These are phyloP conservation scores for Teleogryllus occipitalis DNA, from an alignment of 1,140 invertebrate species.

Conservation along the genomic window DNA sequence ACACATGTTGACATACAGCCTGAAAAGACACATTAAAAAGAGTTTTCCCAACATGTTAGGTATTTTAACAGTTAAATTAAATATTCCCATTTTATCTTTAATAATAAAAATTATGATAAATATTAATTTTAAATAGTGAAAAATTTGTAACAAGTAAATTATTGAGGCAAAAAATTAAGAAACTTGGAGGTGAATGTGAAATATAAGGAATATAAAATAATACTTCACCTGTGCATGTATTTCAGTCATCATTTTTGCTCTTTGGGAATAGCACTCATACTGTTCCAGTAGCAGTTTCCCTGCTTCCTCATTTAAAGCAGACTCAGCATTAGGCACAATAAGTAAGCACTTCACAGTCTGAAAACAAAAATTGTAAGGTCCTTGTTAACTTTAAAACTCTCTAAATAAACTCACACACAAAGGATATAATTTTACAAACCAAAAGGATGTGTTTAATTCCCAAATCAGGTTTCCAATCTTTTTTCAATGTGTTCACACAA, in stretches of 20 bases:
- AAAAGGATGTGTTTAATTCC: conserved; percentile 93
- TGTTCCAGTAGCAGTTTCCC: conserved; percentile 83
- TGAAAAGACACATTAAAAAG: too few relatives aligned
- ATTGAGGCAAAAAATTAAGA: too few relatives aligned
- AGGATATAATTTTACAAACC: conserved; percentile 42
- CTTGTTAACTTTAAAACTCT: not conserved
- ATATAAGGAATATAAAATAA: conserved; percentile 10
- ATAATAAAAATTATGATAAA: too few relatives aligned
- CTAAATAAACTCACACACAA: not conserved
- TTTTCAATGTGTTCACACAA: conserved; percentile 94
- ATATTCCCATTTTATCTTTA: too few relatives aligned
- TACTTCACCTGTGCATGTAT: conserved; percentile 70
- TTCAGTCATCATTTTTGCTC: conserved; percentile 91
- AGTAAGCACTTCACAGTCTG: conserved; percentile 86
- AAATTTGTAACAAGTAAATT: too few relatives aligned
- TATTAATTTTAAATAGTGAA: too few relatives aligned
- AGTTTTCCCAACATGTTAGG: too few relatives aligned
- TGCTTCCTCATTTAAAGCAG: conserved; percentile 88
- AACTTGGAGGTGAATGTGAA: too few relatives aligned
- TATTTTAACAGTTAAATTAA: too few relatives aligned
- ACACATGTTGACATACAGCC: too few relatives aligned
- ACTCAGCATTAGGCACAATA: conserved; percentile 91
- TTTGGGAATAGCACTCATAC: conserved; percentile 82
- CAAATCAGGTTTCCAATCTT: conserved; percentile 93
- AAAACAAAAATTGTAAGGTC: conserved; percentile 28